A percentile compares a stretch with the other conserved stretches of the same genome.
Evolutionary conservation across 2,113 vertebrate genomes (phyloP).

Genomic region (Phylloscopus trochiloides): DNA sequence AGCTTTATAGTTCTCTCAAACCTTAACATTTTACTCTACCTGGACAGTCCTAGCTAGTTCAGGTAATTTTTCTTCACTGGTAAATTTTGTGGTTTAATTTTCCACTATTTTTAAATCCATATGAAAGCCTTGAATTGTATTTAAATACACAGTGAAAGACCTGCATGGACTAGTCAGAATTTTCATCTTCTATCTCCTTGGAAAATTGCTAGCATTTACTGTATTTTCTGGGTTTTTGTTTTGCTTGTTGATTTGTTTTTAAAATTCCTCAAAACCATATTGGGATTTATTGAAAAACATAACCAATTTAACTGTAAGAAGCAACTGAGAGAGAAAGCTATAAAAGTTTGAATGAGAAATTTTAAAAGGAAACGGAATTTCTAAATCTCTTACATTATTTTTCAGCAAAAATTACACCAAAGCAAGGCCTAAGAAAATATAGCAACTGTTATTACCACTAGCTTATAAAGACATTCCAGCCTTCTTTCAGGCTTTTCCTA

Average conservation of each 20-base stretch:
- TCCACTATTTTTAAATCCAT: not conserved
- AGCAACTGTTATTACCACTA: not conserved
- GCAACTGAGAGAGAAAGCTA: not conserved
- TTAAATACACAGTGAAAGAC: not conserved
- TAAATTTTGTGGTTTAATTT: not conserved
- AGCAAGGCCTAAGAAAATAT: not conserved
- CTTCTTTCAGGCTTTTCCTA: not conserved
- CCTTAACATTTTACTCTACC: not conserved
- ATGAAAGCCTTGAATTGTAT: not conserved
- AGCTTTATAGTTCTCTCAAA: not conserved
- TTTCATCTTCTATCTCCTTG: not conserved
- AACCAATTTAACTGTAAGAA: not conserved
- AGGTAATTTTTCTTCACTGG: not conserved
- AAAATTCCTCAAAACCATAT: not conserved
- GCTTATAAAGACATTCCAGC: not conserved
- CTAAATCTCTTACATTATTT: not conserved
- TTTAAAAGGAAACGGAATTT: not conserved
- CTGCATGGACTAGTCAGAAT: not conserved
- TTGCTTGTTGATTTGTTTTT: not conserved
- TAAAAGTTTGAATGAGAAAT: not conserved
- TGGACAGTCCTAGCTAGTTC: not conserved
- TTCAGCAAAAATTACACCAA: not conserved
- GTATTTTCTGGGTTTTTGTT: not conserved
- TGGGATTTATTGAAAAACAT: not conserved
- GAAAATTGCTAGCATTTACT: not conserved